Percentiles rank a stretch among this genome's conserved stretches.
phyloP scores from a whole-genome alignment of 2,113 vertebrate species.

The Pelodiscus sinensis region DNA sequence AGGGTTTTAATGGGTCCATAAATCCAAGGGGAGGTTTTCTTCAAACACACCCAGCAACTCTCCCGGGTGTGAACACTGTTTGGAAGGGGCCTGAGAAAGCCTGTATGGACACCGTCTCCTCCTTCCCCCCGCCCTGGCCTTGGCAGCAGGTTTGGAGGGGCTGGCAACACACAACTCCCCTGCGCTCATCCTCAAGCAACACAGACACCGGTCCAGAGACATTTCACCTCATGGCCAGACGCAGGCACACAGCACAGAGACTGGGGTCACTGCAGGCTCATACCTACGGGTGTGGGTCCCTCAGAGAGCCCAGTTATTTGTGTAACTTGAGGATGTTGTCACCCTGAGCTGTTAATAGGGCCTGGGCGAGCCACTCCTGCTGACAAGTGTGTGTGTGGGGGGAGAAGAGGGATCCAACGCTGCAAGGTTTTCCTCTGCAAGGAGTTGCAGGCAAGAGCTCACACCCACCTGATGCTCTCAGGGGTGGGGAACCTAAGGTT shows the following conservation, averaged over 20 bases:
- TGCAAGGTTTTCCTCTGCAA: too few relatives aligned
- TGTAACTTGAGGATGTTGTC: not conserved
- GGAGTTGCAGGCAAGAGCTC: too few relatives aligned
- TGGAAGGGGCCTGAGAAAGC: not conserved
- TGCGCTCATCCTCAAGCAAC: not conserved
- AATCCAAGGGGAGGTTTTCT: not conserved
- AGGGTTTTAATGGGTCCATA: not conserved
- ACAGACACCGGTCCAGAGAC: not conserved
- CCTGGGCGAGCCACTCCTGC: too few relatives aligned
- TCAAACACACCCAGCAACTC: not conserved
- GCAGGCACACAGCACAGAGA: not conserved
- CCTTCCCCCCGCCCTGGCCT: too few relatives aligned
- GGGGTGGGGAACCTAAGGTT: too few relatives aligned
- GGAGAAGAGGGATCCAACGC: too few relatives aligned
- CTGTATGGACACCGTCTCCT: not conserved
- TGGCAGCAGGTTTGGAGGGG: not conserved
- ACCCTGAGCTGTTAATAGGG: not conserved
- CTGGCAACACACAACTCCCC: not conserved
- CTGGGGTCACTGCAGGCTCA: not conserved
- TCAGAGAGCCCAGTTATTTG: not conserved
- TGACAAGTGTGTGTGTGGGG: too few relatives aligned
- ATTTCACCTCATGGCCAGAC: not conserved
- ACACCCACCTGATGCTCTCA: too few relatives aligned
- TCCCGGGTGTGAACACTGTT: not conserved
- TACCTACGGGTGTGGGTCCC: not conserved